Conservation (phyloP, 30 jellyfish, hydroid and myxozoan species). For the Hydra vulgaris region DNA sequence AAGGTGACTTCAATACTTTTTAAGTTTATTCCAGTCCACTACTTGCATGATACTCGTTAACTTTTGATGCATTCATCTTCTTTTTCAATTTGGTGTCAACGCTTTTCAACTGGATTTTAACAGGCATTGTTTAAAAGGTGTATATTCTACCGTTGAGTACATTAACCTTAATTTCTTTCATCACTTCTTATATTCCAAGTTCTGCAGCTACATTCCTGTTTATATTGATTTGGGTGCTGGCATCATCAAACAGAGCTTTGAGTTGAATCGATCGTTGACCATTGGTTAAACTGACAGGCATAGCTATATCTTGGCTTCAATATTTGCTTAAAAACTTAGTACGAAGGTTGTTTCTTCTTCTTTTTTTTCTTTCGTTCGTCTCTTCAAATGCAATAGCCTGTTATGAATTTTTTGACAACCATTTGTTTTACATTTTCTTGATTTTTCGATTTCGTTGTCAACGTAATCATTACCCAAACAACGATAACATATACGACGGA, state of each 20-base stretch:
- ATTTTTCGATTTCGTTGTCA: background rate
- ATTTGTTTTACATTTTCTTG: too few relatives aligned
- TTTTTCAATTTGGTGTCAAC: background rate
- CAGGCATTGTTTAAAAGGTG: slow-evolving; percentile 1
- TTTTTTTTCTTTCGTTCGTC: background rate
- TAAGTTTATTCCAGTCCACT: too few relatives aligned
- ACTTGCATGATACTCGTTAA: background rate
- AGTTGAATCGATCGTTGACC: too few relatives aligned
- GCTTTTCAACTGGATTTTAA: background rate
- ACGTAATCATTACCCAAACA: too few relatives aligned
- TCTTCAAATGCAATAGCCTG: background rate
- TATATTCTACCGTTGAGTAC: background rate
- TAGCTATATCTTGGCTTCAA: too few relatives aligned
- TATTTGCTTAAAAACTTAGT: background rate
- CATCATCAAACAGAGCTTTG: too few relatives aligned
- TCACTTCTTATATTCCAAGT: too few relatives aligned
- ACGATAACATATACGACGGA: background rate
- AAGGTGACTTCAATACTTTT: too few relatives aligned
- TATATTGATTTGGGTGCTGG: slow-evolving; percentile 1
- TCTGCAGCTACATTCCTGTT: background rate
- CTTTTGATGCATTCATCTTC: background rate
- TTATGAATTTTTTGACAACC: too few relatives aligned
- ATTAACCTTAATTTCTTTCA: too few relatives aligned
- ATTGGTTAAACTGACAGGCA: too few relatives aligned
- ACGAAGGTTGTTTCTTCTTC: background rate